These are phyloP conservation scores for Axinella damicornis DNA, from an alignment of 37 sponge, comb jelly and placozoan species.

Conservation along the genomic window DNA sequence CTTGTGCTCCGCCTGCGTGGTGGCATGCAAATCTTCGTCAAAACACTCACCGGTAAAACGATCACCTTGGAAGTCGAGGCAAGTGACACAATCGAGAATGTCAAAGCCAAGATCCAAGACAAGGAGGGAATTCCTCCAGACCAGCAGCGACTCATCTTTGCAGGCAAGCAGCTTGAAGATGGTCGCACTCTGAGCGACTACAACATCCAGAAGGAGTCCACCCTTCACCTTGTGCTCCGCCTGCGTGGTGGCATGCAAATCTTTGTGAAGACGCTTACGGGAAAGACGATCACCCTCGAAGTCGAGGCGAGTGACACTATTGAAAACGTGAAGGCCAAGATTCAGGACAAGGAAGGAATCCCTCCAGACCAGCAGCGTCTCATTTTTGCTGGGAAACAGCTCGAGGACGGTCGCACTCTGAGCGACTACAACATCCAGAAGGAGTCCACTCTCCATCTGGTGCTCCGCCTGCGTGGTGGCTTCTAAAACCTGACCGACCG, in stretches of 20 bases:
- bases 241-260: slow-evolving; percentile 94
- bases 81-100: slow-evolving; percentile 72
- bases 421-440: slow-evolving; percentile 97
- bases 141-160: slow-evolving; percentile 80
- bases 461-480: slow-evolving; percentile 87
- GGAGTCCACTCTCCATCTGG: slow-evolving; percentile 95
- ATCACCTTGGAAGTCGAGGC: slow-evolving; percentile 85
- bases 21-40: slow-evolving; percentile 85
- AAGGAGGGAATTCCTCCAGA: slow-evolving; percentile 81
- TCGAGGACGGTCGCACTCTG: slow-evolving; percentile 97
- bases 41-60: slow-evolving; percentile 83
- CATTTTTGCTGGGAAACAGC: slow-evolving; percentile 97
- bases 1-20: slow-evolving; percentile 74
- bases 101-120: slow-evolving; percentile 81
- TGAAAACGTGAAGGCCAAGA: slow-evolving; percentile 98
- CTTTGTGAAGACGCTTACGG: slow-evolving; percentile 97
- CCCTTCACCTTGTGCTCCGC: slow-evolving; percentile 66
- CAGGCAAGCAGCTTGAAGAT: slow-evolving; percentile 82
- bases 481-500: slow-evolving; percentile 30
- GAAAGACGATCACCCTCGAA: slow-evolving; percentile 97
- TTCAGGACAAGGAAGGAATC: slow-evolving; percentile 97
- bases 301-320: slow-evolving; percentile 96
- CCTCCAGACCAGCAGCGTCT: slow-evolving; percentile 98
- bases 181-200: slow-evolving; percentile 84
- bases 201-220: slow-evolving; percentile 88